Evolutionary conservation across 2,888 invertebrate genomes (phyloP).

Genomic region (Phaonia tiefii): DNA sequence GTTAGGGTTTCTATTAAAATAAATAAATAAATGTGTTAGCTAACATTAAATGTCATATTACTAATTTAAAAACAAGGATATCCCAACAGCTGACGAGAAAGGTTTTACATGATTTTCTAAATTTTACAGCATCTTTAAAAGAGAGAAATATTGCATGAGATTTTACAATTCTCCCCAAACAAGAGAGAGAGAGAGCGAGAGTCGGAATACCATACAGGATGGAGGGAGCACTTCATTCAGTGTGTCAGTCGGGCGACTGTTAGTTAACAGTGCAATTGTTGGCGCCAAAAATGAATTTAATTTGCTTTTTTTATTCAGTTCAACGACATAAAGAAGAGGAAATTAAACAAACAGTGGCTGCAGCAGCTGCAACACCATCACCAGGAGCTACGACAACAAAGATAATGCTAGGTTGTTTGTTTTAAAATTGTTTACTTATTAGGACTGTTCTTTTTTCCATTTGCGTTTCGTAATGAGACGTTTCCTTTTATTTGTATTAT

Average conservation of each 20-base stretch:
- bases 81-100: too few relatives aligned
- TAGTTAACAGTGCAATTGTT: conserved; percentile 7
- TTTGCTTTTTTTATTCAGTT: neutral
- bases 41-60: too few relatives aligned
- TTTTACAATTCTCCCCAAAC: too few relatives aligned
- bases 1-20: too few relatives aligned
- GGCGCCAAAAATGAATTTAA: conserved; percentile 38
- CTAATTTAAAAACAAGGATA: too few relatives aligned
- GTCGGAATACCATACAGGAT: too few relatives aligned
- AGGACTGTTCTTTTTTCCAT: neutral
- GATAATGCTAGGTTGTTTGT: conserved; percentile 58
- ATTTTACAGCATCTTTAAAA: too few relatives aligned
- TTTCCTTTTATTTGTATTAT: conserved; percentile 20
- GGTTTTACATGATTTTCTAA: too few relatives aligned
- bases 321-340: conserved; percentile 4
- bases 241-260: neutral
- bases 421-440: conserved; percentile 6
- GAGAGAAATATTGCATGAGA: too few relatives aligned
- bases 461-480: neutral
- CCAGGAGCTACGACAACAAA: conserved; percentile 6
- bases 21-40: too few relatives aligned
- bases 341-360: conserved; percentile 36
- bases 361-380: conserved; percentile 46
- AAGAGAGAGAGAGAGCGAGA: too few relatives aligned
- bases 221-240: too few relatives aligned